phyloP scores from a whole-genome alignment of 2,888 invertebrate genomes.

The Eretmocerus hayati region DNA sequence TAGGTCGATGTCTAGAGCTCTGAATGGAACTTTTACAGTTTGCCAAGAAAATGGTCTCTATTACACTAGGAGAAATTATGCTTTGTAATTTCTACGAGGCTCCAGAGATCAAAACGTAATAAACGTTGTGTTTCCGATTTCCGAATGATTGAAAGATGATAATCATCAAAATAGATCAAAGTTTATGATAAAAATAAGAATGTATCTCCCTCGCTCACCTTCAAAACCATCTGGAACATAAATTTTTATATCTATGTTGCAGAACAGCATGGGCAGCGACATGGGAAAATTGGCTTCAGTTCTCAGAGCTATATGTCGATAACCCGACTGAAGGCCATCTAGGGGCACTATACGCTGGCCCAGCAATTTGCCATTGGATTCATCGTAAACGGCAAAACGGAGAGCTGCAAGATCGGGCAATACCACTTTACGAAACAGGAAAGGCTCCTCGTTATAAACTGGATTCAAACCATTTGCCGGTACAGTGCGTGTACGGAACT shows the following conservation, averaged over 20 bases:
- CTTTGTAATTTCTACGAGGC: too few species aligned
- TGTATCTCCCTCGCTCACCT: too few species aligned
- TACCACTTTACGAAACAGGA: conserved; percentile 97
- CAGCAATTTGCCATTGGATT: conserved; percentile 82
- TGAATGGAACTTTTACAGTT: too few species aligned
- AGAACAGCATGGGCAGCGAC: conserved; percentile 98
- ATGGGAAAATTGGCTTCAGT: conserved; percentile 99
- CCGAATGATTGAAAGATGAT: too few species aligned
- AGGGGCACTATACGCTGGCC: conserved; percentile 96
- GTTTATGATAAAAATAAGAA: too few species aligned
- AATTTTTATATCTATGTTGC: conserved; percentile 97
- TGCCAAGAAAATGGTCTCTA: too few species aligned
- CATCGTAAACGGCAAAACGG: conserved; percentile 97
- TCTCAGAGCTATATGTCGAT: conserved; percentile 92
- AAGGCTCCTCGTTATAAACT: conserved; percentile 97
- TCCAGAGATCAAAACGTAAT: too few species aligned
- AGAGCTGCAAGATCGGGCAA: conserved; percentile 95
- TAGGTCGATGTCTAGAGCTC: too few species aligned
- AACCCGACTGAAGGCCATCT: conserved; percentile 96
- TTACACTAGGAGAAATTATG: too few species aligned
- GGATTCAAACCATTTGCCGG: conserved; percentile 98
- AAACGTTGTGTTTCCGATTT: too few species aligned
- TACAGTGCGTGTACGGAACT: conserved; percentile 93
- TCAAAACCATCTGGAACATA: conserved; percentile 99
- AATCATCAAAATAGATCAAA: too few species aligned